A percentile compares a stretch with the other conserved stretches of the same genome.
Evolutionary conservation across 1,140 invertebrate species (phyloP).

Genomic region (Rhynchophorus ferrugineus): DNA sequence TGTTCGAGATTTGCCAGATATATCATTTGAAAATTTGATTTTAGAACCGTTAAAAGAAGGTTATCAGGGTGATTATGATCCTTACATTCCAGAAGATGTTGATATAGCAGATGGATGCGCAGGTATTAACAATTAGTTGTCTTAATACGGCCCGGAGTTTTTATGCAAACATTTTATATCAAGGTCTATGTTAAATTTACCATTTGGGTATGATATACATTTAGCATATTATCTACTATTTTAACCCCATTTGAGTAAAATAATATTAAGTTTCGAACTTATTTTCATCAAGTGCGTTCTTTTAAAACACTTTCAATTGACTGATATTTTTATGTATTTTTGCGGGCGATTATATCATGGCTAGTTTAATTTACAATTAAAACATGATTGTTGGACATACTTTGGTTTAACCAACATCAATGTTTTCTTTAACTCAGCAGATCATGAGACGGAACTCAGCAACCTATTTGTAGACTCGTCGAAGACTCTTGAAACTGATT

Average conservation of each 20-base stretch:
- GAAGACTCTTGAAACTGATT: slow-evolving; percentile 4
- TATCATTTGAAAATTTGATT: slow-evolving; percentile 12
- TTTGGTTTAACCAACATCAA: background rate
- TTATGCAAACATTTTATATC: too few species aligned
- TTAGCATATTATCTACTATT: too few species aligned
- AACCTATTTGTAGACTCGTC: slow-evolving; percentile 7
- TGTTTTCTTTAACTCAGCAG: background rate
- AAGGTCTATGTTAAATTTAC: too few species aligned
- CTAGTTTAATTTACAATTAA: too few species aligned
- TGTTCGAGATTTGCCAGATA: slow-evolving; percentile 5
- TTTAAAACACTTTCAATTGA: background rate
- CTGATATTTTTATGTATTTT: background rate
- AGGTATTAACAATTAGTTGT: too few species aligned
- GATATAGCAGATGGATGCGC: background rate
- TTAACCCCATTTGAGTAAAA: too few species aligned
- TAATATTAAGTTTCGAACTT: too few species aligned
- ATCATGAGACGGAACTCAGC: slow-evolving; percentile 14
- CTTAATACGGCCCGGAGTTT: too few species aligned
- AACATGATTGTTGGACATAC: background rate
- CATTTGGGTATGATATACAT: too few species aligned
- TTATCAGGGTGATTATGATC: slow-evolving; percentile 11
- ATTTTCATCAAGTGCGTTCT: background rate
- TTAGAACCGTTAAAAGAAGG: slow-evolving; percentile 10
- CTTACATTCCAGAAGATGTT: slow-evolving; percentile 13
- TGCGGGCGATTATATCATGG: too few species aligned